Evolutionary conservation across 2,113 vertebrate genomes (phyloP), one percentile per base, ranked within the genome.

Genomic region (Toxotes chatareus): DNA sequence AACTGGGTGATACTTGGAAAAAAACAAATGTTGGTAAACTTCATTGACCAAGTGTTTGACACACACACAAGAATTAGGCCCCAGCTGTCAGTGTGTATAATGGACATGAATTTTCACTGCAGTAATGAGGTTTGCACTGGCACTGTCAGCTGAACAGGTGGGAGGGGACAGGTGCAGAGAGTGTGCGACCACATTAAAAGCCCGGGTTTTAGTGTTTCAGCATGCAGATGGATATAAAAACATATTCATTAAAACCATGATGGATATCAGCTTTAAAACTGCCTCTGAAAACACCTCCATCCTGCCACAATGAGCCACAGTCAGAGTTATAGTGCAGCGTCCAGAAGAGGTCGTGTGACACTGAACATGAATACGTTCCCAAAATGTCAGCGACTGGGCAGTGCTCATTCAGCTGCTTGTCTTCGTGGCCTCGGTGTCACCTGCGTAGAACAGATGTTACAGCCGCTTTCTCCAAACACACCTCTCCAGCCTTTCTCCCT

Each of bases 101-200:
- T 4, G 42, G 7, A 21, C 82, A 63, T 75, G 53, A 65, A 55
- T 47, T 49, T 76, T 72, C 83, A 23, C 42, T 1, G 36, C 72
- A 5, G 14, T 72, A 49, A 72, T 80, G 31, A 72, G 72, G 53
- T 34, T 8, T 36, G 59, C 21, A 0, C 57, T 23, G 57, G 59
- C n/a, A 5, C 40, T 66, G 73, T 36, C 34, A 13, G 0, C 7
- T 19, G 61, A 71, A n/a, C 84, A 75, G 71, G 69, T 82, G 74
- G 69, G 16, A 2, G 51, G n/a, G 36, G 60, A 46, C 71, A 71
- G 44, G 67, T 64, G 49, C 42, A 6, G 1, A 12, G 38, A 0
- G 59, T 14, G 44, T 1, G 13, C 0, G 6, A n/a, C 34, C 34
- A 61, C 76, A 17, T 62, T 62, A 70, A 42, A 40, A 12, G 6